phyloP scores from a whole-genome alignment of 2,113 vertebrate species.

The Lasiurus cinereus region DNA sequence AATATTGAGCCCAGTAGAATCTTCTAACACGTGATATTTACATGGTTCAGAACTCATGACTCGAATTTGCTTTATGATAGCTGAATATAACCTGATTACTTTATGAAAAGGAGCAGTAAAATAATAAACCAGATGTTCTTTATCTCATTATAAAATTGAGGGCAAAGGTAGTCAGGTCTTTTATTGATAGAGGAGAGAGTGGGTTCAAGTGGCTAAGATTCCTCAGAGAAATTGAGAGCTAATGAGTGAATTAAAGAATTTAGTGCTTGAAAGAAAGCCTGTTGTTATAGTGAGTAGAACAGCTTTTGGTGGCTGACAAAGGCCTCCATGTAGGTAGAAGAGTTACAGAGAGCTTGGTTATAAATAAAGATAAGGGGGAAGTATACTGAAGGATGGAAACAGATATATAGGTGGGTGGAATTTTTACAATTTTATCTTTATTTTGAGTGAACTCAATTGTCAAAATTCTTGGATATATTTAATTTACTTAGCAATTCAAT shows the following conservation, averaged over 20 bases:
- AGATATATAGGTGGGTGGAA: background rate
- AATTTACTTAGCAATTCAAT: slow-evolving; percentile 21
- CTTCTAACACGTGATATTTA: background rate
- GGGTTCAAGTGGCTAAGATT: background rate
- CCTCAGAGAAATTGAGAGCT: background rate
- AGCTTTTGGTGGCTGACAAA: background rate
- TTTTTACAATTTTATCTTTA: background rate
- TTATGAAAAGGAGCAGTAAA: background rate
- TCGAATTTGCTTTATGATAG: background rate
- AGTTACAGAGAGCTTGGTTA: background rate
- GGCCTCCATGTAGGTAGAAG: background rate
- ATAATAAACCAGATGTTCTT: background rate
- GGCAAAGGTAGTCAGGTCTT: background rate
- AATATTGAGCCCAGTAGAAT: background rate
- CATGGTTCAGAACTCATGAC: background rate
- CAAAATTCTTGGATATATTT: slow-evolving; percentile 28
- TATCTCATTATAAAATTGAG: slow-evolving; percentile 22
- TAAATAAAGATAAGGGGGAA: background rate
- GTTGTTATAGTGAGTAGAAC: background rate
- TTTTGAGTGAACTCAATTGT: background rate
- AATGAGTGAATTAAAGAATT: slow-evolving; percentile 5
- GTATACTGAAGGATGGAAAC: background rate
- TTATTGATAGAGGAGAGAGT: background rate
- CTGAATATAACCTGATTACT: background rate
- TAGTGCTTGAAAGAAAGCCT: background rate